phyloP scores from a whole-genome alignment of 2,888 invertebrate genomes.

The Cynaeus angustus region DNA sequence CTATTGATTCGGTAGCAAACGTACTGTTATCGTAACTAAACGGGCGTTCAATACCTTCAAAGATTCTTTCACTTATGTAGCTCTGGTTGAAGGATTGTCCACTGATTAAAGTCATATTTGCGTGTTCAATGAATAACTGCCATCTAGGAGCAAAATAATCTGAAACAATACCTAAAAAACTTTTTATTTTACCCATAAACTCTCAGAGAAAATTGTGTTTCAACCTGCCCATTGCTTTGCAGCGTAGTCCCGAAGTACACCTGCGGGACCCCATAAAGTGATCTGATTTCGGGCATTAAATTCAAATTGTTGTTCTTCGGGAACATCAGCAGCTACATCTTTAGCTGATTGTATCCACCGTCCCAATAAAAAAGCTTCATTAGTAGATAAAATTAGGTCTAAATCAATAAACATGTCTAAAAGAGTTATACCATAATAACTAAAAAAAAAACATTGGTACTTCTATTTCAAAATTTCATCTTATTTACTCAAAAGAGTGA shows the following conservation, averaged over 20 bases:
- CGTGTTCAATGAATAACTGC: conserved; percentile 79
- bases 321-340: conserved; percentile 68
- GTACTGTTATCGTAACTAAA: conserved; percentile 75
- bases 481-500: conserved; percentile 67
- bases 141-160: conserved; percentile 87
- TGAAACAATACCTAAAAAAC: conserved; percentile 72
- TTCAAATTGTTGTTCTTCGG: conserved; percentile 77
- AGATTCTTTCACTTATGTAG: conserved; percentile 75
- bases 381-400: conserved; percentile 78
- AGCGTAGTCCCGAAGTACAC: conserved; percentile 93
- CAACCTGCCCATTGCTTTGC: conserved; percentile 92
- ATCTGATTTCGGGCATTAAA: conserved; percentile 94
- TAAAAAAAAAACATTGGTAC: conserved; percentile 1
- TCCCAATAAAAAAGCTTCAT: conserved; percentile 81
- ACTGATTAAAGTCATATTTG: conserved; percentile 74
- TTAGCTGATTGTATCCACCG: conserved; percentile 81
- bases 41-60: conserved; percentile 78
- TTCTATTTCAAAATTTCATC: neutral
- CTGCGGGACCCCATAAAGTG: conserved; percentile 94
- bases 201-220: too few species aligned
- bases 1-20: conserved; percentile 71
- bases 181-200: too few species aligned
- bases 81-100: conserved; percentile 76
- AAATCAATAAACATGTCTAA: conserved; percentile 77
- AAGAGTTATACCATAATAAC: conserved; percentile 66